These are phyloP conservation scores for Syrmaticus mikado DNA, from an alignment of 2,113 vertebrate species.

Conservation along the genomic window DNA sequence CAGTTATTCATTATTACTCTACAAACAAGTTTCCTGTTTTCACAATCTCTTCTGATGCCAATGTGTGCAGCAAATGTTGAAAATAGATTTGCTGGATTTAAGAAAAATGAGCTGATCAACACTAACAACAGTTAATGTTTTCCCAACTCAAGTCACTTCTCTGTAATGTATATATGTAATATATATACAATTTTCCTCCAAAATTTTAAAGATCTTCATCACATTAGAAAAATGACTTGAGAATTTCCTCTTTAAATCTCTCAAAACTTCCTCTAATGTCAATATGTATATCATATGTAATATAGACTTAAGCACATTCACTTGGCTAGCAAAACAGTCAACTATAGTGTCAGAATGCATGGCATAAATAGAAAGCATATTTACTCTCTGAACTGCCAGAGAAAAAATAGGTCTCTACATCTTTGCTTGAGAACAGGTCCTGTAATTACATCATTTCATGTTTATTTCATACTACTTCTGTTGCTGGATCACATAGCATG, in stretches of 20 bases:
- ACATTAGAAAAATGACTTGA: too few relatives aligned
- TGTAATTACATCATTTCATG: background rate
- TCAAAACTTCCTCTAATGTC: too few relatives aligned
- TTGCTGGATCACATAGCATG: slow-evolving; percentile 1
- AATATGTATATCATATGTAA: background rate
- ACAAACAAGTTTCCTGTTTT: background rate
- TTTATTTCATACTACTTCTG: slow-evolving; percentile 22
- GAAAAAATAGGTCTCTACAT: background rate
- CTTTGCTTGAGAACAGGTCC: background rate
- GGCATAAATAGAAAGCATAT: background rate
- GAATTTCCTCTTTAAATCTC: too few relatives aligned
- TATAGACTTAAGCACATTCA: background rate
- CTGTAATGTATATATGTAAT: background rate
- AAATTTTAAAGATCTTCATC: too few relatives aligned
- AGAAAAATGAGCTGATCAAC: background rate
- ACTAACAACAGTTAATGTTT: background rate
- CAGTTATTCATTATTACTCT: slow-evolving; percentile 25
- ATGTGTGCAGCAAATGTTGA: background rate
- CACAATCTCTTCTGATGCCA: background rate
- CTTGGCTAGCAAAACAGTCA: background rate
- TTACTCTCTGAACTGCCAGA: background rate
- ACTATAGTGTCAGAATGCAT: background rate
- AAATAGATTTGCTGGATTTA: background rate
- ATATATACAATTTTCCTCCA: background rate
- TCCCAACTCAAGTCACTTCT: background rate